These are phyloP conservation scores for Himalopsyche japonica DNA, from an alignment of 2,888 invertebrate genomes.

Conservation along the genomic window DNA sequence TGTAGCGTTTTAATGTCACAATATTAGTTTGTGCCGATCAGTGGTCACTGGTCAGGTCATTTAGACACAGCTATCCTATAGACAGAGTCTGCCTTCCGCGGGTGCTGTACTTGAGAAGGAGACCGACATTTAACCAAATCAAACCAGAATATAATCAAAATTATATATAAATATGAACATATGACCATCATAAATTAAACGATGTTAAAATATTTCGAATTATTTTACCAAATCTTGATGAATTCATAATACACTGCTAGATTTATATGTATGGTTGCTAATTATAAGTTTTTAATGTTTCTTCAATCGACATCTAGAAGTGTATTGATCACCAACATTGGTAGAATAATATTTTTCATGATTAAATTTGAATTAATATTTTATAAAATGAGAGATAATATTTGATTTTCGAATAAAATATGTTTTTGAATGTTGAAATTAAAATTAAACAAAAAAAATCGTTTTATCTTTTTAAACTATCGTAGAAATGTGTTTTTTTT, in stretches of 20 bases:
- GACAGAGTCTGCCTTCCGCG: slow-evolving; percentile 69
- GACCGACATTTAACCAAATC: slow-evolving; percentile 63
- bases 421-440: neutral
- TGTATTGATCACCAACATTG: neutral
- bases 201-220: neutral
- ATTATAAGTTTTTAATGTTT: too few species aligned
- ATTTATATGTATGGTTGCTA: neutral
- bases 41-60: slow-evolving; percentile 61
- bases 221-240: neutral
- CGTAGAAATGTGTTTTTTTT: neutral
- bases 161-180: slow-evolving; percentile 9
- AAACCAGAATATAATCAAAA: slow-evolving; percentile 27
- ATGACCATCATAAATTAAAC: neutral
- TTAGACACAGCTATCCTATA: slow-evolving; percentile 55
- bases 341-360: neutral
- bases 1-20: slow-evolving; percentile 7
- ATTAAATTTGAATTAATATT: neutral
- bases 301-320: neutral
- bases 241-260: neutral
- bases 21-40: slow-evolving; percentile 49
- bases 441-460: neutral
- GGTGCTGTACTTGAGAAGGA: slow-evolving; percentile 84
- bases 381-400: neutral
- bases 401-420: neutral
- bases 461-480: neutral